Conservation (phyloP, 1,140 invertebrate species). For the Oedothorax gibbosus region DNA sequence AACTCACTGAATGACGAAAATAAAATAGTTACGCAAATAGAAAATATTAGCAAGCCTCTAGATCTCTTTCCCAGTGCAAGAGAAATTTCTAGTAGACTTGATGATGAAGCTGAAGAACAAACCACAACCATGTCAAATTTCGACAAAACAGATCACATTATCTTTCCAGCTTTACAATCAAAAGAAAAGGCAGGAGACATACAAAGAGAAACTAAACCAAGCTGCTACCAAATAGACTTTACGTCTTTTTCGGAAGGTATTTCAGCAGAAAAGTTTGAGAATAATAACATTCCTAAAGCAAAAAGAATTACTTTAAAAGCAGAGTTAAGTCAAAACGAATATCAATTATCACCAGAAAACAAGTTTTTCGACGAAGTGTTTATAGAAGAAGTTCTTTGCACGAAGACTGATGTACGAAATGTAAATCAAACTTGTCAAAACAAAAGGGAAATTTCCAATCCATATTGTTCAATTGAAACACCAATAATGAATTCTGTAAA, state of each 20-base stretch:
- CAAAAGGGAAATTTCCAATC: background rate
- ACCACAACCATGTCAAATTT: too few relatives aligned
- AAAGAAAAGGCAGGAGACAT: too few relatives aligned
- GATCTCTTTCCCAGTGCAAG: background rate
- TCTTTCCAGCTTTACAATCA: too few relatives aligned
- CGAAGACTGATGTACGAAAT: background rate
- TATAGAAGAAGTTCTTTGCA: background rate
- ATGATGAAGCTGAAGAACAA: background rate
- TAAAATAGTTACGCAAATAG: background rate
- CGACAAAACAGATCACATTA: too few relatives aligned
- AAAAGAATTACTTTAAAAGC: too few relatives aligned
- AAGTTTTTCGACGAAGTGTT: background rate
- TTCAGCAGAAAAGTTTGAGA: too few relatives aligned
- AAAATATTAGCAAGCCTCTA: background rate
- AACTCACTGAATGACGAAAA: background rate
- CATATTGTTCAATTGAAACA: too few relatives aligned
- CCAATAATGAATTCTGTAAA: too few relatives aligned
- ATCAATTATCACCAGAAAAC: too few relatives aligned
- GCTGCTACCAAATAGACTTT: background rate
- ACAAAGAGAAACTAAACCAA: background rate
- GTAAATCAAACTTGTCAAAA: background rate
- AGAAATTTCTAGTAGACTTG: background rate
- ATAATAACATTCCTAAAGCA: too few relatives aligned
- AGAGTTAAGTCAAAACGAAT: too few relatives aligned
- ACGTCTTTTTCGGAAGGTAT: background rate